Evolutionary conservation across 2,888 invertebrate species (phyloP).

Genomic region (Frankliniella fusca): DNA sequence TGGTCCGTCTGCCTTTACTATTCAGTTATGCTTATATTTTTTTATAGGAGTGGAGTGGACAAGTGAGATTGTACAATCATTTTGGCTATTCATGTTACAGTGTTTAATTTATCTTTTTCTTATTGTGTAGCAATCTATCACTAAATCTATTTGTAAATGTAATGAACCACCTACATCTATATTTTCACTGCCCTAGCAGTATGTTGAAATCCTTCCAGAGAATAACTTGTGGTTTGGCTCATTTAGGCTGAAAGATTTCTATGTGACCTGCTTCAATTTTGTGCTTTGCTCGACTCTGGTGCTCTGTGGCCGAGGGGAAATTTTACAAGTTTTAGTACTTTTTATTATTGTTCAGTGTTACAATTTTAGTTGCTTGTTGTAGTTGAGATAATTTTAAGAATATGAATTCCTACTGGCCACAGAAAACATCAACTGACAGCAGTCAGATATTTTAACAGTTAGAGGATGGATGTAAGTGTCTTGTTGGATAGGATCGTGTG

Average conservation of each 20-base stretch:
- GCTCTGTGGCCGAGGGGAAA: background rate
- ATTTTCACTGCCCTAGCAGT: slow-evolving; percentile 8
- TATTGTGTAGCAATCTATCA: background rate
- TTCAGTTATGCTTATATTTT: background rate
- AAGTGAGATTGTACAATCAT: background rate
- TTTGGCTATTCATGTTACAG: background rate
- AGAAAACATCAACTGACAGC: background rate
- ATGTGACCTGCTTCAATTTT: background rate
- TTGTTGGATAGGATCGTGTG: background rate
- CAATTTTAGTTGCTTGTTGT: background rate
- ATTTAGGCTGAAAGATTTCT: background rate
- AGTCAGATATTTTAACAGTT: too few species aligned
- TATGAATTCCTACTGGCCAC: background rate
- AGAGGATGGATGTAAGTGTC: too few species aligned
- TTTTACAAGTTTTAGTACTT: background rate
- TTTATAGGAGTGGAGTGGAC: background rate
- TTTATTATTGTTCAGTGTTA: background rate
- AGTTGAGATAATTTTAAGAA: background rate
- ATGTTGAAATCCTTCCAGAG: slow-evolving; percentile 11
- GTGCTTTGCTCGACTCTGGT: background rate
- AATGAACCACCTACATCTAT: background rate
- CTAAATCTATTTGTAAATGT: background rate
- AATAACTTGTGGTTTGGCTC: background rate
- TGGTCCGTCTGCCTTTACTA: background rate
- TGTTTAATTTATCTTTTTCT: background rate